A percentile compares a stretch with the other conserved stretches of the same genome.
Evolutionary conservation across 1,140 invertebrate species (phyloP).

Genomic region (Physella acuta): DNA sequence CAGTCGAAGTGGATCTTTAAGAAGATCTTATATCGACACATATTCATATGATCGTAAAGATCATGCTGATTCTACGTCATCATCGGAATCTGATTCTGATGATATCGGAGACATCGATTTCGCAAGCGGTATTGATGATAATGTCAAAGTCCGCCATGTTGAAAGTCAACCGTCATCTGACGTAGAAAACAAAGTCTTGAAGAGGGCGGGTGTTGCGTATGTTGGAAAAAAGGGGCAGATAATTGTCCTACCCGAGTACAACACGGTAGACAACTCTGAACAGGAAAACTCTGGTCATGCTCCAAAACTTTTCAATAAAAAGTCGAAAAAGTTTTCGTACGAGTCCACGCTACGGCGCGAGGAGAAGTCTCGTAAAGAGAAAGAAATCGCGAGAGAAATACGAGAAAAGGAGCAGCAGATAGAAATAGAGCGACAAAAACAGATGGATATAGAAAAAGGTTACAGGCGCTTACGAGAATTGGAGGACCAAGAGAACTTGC

Average conservation of each 20-base stretch:
- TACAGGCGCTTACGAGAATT: slow-evolving; percentile 37
- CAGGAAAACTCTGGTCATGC: slow-evolving; percentile 7
- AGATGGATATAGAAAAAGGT: slow-evolving; percentile 41
- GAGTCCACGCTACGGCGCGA: slow-evolving; percentile 32
- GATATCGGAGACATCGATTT: slow-evolving; percentile 30
- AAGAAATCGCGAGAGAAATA: slow-evolving; percentile 28
- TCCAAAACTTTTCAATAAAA: slow-evolving; percentile 38
- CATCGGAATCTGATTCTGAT: slow-evolving; percentile 14
- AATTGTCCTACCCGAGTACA: slow-evolving; percentile 41
- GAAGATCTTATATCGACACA: not conserved
- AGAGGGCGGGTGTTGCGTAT: slow-evolving; percentile 45
- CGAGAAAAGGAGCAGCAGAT: slow-evolving; percentile 37
- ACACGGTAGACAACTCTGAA: not conserved
- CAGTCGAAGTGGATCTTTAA: not conserved
- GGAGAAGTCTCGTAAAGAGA: slow-evolving; percentile 28
- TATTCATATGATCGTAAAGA: not conserved
- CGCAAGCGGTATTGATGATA: slow-evolving; percentile 28
- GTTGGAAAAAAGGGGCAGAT: slow-evolving; percentile 41
- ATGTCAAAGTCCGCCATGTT: not conserved
- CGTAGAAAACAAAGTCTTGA: slow-evolving; percentile 33
- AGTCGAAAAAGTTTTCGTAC: slow-evolving; percentile 42
- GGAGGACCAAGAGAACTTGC: slow-evolving; percentile 41
- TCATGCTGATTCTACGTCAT: not conserved
- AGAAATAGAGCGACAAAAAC: slow-evolving; percentile 37
- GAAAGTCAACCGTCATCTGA: not conserved